These are phyloP conservation scores for Perithous albicinctus DNA, from an alignment of 2,888 invertebrate species.

Conservation along the genomic window DNA sequence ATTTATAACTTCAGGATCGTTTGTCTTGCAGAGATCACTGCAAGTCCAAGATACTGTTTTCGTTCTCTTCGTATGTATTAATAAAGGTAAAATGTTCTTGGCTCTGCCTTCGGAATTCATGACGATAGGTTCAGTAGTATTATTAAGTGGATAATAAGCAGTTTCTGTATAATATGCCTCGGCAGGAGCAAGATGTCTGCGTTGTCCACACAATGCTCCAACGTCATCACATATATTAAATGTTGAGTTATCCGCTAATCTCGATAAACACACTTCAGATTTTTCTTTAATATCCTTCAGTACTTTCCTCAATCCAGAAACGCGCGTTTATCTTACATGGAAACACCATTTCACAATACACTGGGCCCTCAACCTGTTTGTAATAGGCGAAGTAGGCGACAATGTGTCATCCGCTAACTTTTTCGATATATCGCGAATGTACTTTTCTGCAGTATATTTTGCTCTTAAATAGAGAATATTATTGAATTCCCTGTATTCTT, in stretches of 20 bases:
- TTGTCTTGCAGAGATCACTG: too few relatives aligned
- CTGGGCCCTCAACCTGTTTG: too few relatives aligned
- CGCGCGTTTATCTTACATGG: background rate
- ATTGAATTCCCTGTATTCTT: too few relatives aligned
- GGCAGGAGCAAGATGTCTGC: too few relatives aligned
- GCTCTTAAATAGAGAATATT: too few relatives aligned
- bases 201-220: too few relatives aligned
- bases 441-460: background rate
- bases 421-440: background rate
- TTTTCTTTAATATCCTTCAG: too few relatives aligned
- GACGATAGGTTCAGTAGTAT: conserved; percentile 11
- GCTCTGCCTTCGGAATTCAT: too few relatives aligned
- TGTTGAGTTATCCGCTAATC: background rate
- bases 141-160: conserved; percentile 10
- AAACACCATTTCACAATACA: background rate
- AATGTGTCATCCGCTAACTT: background rate
- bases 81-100: conserved; percentile 47
- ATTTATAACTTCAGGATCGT: too few relatives aligned
- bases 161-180: too few relatives aligned
- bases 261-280: background rate
- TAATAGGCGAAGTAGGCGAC: background rate
- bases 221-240: background rate
- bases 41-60: background rate
- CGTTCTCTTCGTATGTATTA: background rate
- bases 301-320: too few relatives aligned